Base-by-base conservation (phyloP, 2,113 vertebrate species). In the Cinclus mexicanus region DNA sequence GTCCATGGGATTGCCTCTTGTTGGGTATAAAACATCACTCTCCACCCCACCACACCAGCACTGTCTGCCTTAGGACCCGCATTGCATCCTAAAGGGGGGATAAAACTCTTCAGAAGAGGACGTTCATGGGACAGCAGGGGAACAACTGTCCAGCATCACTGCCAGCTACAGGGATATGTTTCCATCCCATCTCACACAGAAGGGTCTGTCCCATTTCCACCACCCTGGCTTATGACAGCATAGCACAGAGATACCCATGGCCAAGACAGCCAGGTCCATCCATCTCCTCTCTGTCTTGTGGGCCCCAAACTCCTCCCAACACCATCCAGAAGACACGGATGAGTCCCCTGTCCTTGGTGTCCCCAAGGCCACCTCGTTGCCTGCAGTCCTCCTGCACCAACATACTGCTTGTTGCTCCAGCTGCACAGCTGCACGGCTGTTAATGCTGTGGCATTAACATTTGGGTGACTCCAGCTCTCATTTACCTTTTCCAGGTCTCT, bases 401-500 rank as follows among this genome's bases (percentile, higher is more conserved):
- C 57, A 50, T 59, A 57, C 63, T 31, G 15, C 53, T 56, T 25
- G 15, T 21, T 15, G n/a, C 59, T 63, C 63, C 74, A 60, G 21
- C 59, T 52, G 60, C 2, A 7, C 39, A 87, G 77, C 55, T 52
- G 60, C 2, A 7, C 39, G 85, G 77, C 55, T 71, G 35, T 37
- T 71, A 16, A 31, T 11, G 2, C 79, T 56, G 25, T 44, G 53
- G 24, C n/a, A 9, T 79, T 91, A 88, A 52, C 60, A 49, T 82
- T 70, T 0, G 2, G 4, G 57, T 74, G 63, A 59, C 64, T 83
- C 33, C 74, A 28, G 74, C 57, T 65, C 86, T 76, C 71, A 25
- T 78, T 86, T 64, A n/a, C 77, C 59, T 96, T 76, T 81, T 28
- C 15, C 57, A 61, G 64, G 85, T 83, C 86, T 71, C 76, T 93